A percentile compares a stretch with the other conserved stretches of the same genome.
Conservation (phyloP, 2,797 vertebrate species). For the Sparidentex hasta region DNA sequence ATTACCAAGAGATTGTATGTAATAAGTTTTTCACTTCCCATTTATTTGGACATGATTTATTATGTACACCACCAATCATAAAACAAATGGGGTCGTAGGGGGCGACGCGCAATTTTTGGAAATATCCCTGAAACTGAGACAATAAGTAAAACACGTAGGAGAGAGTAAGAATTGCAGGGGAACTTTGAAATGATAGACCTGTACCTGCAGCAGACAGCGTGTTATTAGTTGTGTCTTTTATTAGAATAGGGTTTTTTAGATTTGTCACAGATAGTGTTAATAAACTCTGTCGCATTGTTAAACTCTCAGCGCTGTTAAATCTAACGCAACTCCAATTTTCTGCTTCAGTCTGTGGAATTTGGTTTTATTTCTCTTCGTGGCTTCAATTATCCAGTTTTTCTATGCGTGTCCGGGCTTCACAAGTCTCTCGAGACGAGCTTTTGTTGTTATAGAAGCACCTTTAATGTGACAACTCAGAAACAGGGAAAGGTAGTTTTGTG, state of each 20-base stretch:
- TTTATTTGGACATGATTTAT: conserved; percentile 53
- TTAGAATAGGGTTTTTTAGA: not conserved
- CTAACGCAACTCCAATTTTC: conserved; percentile 1
- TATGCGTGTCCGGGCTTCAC: conserved; percentile 26
- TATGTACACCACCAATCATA: conserved; percentile 34
- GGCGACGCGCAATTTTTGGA: too few species aligned
- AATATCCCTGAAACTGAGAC: conserved; percentile 2
- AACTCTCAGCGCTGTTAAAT: conserved; percentile 7
- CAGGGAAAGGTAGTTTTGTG: conserved; percentile 47
- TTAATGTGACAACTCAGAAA: conserved; percentile 59
- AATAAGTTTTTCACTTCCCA: conserved; percentile 53
- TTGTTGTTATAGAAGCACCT: conserved; percentile 49
- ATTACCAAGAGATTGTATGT: conserved; percentile 46
- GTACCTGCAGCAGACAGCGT: not conserved
- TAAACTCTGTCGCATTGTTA: not conserved
- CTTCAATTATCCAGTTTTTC: conserved; percentile 27
- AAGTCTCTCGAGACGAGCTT: conserved; percentile 51
- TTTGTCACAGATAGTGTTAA: not conserved
- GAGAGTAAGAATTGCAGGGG: not conserved
- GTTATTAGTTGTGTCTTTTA: not conserved
- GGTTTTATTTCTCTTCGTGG: conserved; percentile 45
- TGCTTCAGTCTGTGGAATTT: conserved; percentile 35
- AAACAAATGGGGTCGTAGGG: conserved; percentile 2
- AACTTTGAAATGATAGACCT: not conserved
- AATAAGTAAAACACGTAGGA: not conserved